A percentile compares a stretch with the other conserved stretches of the same genome.
These are phyloP conservation scores for Melangyna quadrimaculata DNA, from an alignment of 2,888 invertebrate species.

Conservation along the genomic window DNA sequence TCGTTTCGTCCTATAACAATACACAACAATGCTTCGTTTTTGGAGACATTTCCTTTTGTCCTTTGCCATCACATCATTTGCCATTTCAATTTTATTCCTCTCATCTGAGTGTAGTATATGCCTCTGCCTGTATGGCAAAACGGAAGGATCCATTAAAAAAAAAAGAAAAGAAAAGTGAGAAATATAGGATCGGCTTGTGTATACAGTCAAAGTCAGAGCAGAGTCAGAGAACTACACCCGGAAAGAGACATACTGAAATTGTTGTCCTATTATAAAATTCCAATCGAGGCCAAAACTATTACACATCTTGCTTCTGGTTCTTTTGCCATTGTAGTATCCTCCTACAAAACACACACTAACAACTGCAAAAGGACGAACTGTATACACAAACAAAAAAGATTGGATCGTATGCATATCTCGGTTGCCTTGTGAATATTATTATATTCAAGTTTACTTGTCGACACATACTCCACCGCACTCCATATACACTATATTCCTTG, in stretches of 20 bases:
- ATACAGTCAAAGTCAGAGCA: not conserved
- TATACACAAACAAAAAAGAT: not conserved
- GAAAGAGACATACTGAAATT: constrained; percentile 49
- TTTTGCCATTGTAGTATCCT: constrained; percentile 13
- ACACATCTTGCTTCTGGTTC: constrained; percentile 24
- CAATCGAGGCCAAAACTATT: constrained; percentile 66
- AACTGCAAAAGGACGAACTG: not conserved
- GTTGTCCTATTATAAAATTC: constrained; percentile 62
- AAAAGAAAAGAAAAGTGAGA: constrained; percentile 39
- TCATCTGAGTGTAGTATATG: not conserved
- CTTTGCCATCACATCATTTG: constrained; percentile 53
- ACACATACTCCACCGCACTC: constrained; percentile 26
- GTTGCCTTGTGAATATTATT: constrained; percentile 40
- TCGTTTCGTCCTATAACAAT: constrained; percentile 34
- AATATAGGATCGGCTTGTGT: constrained; percentile 30
- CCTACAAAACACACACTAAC: not conserved
- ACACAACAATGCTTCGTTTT: constrained; percentile 29
- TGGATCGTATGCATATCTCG: constrained; percentile 23
- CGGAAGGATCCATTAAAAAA: constrained; percentile 45
- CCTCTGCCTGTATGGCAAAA: not conserved
- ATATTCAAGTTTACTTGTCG: constrained; percentile 55
- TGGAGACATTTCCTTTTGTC: constrained; percentile 59
- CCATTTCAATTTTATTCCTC: constrained; percentile 41
- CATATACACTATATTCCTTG: not conserved
- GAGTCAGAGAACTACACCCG: constrained; percentile 12